phyloP scores from a whole-genome alignment of 2,888 invertebrate genomes.

The Andrena minutula region DNA sequence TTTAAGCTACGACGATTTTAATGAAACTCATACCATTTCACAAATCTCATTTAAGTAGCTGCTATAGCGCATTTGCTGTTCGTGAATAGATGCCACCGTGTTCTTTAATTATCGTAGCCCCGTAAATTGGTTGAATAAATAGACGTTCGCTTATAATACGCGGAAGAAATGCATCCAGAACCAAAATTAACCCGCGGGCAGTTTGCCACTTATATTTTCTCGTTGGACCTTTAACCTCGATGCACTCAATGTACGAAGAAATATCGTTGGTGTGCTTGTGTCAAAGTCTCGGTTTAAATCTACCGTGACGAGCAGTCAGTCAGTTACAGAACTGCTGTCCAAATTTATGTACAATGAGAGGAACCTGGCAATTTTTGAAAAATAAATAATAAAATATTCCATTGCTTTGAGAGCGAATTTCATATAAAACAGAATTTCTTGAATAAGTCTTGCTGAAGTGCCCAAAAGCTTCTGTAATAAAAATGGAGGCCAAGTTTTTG shows the following conservation, averaged over 20 bases:
- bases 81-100: neutral
- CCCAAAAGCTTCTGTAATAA: no score
- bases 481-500: no score
- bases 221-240: constrained; percentile 39
- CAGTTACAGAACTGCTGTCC: neutral
- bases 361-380: neutral
- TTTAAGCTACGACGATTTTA: neutral
- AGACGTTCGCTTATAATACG: constrained; percentile 45
- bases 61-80: neutral
- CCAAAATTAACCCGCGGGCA: constrained; percentile 56
- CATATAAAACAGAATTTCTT: no score
- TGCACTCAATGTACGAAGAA: constrained; percentile 28
- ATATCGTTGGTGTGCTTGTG: neutral
- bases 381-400: neutral
- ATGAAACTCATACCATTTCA: neutral
- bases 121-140: constrained; percentile 43
- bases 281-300: neutral
- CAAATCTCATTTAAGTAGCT: neutral
- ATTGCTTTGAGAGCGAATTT: neutral
- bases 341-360: neutral
- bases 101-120: constrained; percentile 37
- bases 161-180: constrained; percentile 57
- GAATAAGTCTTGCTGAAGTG: no score
- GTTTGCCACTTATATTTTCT: constrained; percentile 59
- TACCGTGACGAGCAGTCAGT: neutral